A percentile compares a stretch with the other conserved stretches of the same genome.
phyloP scores from a whole-genome alignment of 23 tunicate species.

The Aplidium turbinatum region DNA sequence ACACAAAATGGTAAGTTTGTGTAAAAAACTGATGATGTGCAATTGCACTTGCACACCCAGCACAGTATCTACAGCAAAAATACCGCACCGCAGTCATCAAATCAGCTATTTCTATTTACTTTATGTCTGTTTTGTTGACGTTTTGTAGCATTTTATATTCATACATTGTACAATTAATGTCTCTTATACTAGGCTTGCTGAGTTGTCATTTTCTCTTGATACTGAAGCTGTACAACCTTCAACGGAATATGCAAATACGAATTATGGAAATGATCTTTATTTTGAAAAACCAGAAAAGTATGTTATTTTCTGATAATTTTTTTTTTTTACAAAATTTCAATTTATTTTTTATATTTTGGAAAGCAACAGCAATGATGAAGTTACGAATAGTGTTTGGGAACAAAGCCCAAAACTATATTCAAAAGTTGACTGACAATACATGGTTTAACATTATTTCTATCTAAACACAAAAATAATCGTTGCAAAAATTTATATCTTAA shows the following conservation, averaged over 20 bases:
- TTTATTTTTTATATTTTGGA: neutral
- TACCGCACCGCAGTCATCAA: no score
- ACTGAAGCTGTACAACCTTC: conserved; percentile 29
- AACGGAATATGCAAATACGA: conserved; percentile 1
- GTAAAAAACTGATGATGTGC: neutral
- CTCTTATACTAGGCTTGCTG: conserved; percentile 50
- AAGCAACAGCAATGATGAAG: no score
- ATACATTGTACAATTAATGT: no score
- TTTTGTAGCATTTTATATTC: conserved; percentile 17
- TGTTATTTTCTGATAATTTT: neutral
- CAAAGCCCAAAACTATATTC: no score
- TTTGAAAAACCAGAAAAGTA: conserved; percentile 15
- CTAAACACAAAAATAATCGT: no score
- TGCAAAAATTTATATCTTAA: no score
- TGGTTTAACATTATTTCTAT: no score
- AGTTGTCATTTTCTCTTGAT: conserved; percentile 39
- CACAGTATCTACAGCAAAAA: no score
- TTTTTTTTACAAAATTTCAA: neutral
- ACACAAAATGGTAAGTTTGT: conserved; percentile 58
- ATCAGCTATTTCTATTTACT: no score
- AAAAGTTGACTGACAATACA: no score
- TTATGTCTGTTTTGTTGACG: no score
- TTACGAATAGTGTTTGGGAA: no score
- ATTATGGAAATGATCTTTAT: conserved; percentile 12
- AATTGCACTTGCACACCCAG: neutral